A percentile compares a stretch with the other conserved stretches of the same genome.
These are phyloP conservation scores for Drosophila longiperda DNA, from an alignment of 2,888 invertebrate species.

Conservation along the genomic window DNA sequence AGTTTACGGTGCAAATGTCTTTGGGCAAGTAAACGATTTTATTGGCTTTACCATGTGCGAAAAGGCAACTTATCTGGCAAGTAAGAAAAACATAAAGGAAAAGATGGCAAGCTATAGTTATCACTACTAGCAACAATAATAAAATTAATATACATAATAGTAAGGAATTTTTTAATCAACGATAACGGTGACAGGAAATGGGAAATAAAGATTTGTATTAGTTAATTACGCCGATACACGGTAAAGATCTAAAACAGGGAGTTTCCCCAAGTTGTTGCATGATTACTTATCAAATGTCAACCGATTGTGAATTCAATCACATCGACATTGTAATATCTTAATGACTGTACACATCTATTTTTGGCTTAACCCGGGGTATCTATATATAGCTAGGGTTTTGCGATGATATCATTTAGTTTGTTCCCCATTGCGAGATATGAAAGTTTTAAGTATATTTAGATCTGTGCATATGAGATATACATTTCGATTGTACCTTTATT, in stretches of 20 bases:
- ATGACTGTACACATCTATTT: not conserved
- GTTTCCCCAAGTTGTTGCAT: slow-evolving; percentile 14
- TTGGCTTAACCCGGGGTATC: not conserved
- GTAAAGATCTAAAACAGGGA: not conserved
- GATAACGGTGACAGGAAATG: not conserved
- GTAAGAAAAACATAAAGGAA: not conserved
- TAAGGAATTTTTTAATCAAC: not conserved
- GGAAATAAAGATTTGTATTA: not conserved
- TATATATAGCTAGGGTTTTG: not conserved
- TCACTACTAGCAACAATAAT: not conserved
- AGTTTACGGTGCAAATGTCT: not conserved
- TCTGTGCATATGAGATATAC: not conserved
- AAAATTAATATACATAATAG: not conserved
- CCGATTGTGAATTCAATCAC: not conserved
- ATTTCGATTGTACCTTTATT: not conserved
- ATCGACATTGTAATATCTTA: not conserved
- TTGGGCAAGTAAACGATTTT: slow-evolving; percentile 1
- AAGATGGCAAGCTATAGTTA: not conserved
- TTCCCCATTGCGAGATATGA: not conserved
- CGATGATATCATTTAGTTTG: not conserved
- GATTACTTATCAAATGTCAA: not conserved
- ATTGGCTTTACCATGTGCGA: slow-evolving; percentile 1
- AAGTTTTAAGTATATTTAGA: not conserved
- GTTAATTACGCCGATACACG: not conserved
- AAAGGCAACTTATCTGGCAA: slow-evolving; percentile 15